Evolutionary conservation across 2,888 invertebrate species (phyloP).

Genomic region (Heliconius hortense): DNA sequence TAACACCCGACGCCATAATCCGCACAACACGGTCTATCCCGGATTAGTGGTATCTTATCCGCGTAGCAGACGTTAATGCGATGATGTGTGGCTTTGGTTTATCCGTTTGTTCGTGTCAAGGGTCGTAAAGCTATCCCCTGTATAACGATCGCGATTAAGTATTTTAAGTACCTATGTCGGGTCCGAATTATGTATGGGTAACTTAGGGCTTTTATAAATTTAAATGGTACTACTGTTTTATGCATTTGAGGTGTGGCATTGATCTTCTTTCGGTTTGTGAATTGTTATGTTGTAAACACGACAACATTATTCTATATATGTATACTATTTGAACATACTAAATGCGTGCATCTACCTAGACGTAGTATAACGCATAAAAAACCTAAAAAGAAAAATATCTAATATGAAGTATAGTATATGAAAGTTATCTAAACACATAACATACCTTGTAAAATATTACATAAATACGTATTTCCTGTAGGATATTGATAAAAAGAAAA

Average conservation of each 20-base stretch:
- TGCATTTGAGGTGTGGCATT: not conserved
- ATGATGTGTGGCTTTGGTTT: conserved; percentile 73
- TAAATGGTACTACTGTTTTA: not conserved
- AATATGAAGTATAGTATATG: not conserved
- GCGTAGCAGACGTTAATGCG: conserved; percentile 73
- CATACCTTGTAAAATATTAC: not conserved
- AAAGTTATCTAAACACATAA: not conserved
- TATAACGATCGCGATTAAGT: conserved; percentile 73
- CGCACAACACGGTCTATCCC: conserved; percentile 62
- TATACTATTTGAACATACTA: not conserved
- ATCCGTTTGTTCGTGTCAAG: conserved; percentile 76
- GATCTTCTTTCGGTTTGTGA: not conserved
- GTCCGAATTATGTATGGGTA: conserved; percentile 66
- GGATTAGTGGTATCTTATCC: conserved; percentile 73
- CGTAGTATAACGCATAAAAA: not conserved
- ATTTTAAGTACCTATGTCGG: conserved; percentile 63
- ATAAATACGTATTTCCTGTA: not conserved
- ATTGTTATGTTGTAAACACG: not conserved
- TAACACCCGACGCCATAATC: conserved; percentile 67
- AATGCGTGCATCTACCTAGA: not conserved
- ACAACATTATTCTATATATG: not conserved
- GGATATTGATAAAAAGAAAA: conserved; percentile 29
- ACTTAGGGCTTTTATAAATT: not conserved
- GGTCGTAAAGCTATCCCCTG: conserved; percentile 73
- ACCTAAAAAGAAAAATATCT: not conserved